Evolutionary conservation across 2,113 vertebrate genomes (phyloP).

Genomic region (Mirza zaza): DNA sequence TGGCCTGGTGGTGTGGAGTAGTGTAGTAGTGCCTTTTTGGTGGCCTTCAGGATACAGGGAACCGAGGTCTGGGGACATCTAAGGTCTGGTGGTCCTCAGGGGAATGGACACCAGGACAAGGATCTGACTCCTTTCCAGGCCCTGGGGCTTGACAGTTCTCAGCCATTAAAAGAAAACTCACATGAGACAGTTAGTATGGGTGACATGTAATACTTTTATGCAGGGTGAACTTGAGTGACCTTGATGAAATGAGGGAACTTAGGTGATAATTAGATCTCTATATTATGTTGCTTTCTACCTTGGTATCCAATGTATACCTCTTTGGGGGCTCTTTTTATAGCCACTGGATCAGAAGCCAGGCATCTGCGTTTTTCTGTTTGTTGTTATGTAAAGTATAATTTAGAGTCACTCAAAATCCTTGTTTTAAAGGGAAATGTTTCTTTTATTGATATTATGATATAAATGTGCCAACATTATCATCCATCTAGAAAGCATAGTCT

Average conservation of each 20-base stretch:
- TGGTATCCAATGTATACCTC: background rate
- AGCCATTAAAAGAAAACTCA: constrained; percentile 28
- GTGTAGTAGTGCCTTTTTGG: background rate
- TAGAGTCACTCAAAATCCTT: background rate
- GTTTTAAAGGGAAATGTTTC: constrained; percentile 53
- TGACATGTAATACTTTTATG: constrained; percentile 10
- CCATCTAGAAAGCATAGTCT: background rate
- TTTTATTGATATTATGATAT: background rate
- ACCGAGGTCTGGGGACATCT: background rate
- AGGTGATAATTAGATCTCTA: background rate
- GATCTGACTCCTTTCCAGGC: background rate
- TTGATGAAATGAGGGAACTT: background rate
- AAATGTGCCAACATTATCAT: background rate
- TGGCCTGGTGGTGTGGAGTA: background rate
- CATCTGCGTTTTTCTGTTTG: background rate
- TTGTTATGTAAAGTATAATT: constrained; percentile 10
- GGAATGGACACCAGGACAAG: background rate
- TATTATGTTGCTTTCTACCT: background rate
- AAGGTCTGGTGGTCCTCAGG: background rate
- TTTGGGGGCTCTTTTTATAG: background rate
- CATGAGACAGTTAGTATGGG: background rate
- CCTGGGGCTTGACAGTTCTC: background rate
- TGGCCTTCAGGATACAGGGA: background rate
- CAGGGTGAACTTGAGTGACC: background rate
- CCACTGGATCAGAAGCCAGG: background rate